Conservation (phyloP, 2,797 vertebrate genomes). For the Centropyge bicolor region DNA sequence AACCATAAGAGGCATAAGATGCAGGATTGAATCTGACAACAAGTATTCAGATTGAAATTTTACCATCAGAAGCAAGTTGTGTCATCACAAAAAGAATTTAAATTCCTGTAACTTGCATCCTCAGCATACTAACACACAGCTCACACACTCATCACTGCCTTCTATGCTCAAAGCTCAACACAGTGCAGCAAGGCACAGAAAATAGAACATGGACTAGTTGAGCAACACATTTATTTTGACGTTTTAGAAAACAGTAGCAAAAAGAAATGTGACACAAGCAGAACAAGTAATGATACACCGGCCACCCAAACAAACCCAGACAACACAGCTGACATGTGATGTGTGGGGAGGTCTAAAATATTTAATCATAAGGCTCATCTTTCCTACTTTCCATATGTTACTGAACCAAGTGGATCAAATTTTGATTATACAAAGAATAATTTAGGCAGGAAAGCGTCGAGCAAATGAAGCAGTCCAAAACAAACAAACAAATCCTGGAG, state of each 20-base stretch:
- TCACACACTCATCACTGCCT: background rate
- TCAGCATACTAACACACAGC: slow-evolving; percentile 28
- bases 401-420: background rate
- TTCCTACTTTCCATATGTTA: background rate
- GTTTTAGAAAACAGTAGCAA: background rate
- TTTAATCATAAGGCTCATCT: background rate
- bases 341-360: background rate
- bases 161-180: background rate
- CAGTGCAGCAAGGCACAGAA: background rate
- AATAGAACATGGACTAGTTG: background rate
- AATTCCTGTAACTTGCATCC: slow-evolving; percentile 16
- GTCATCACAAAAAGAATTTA: slow-evolving; percentile 11
- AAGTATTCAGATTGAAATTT: slow-evolving; percentile 52
- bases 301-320: no score
- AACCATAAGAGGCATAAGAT: slow-evolving; percentile 61
- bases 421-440: background rate
- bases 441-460: no score
- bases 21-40: slow-evolving; percentile 67
- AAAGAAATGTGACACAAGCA: background rate
- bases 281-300: no score
- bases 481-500: no score
- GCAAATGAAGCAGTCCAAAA: no score
- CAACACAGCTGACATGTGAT: no score
- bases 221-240: background rate
- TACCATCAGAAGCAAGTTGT: slow-evolving; percentile 26